Percentiles rank a stretch among this genome's conserved stretches.
These are phyloP conservation scores for Haliaeetus leucogaster DNA, from an alignment of 2,113 vertebrate species.

Conservation along the genomic window DNA sequence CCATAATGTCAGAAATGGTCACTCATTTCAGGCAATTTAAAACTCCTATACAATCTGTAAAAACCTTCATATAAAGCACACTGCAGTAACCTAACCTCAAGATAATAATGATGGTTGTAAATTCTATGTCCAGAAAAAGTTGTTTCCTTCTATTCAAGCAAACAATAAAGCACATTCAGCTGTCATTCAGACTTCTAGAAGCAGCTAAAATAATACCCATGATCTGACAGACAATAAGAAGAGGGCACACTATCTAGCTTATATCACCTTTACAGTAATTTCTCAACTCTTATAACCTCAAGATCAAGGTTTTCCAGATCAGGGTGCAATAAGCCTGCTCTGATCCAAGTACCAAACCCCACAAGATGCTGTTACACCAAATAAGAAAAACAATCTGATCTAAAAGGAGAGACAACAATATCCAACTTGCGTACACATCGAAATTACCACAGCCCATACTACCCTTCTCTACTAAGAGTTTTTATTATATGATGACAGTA, in stretches of 20 bases:
- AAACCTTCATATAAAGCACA: constrained; percentile 18
- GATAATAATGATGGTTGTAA: constrained; percentile 8
- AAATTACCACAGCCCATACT: not conserved
- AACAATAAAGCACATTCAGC: constrained; percentile 23
- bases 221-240: not conserved
- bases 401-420: not conserved
- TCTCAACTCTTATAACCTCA: not conserved
- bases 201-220: not conserved
- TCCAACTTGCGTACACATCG: not conserved
- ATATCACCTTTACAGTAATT: not conserved
- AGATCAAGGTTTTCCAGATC: not conserved
- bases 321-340: not conserved
- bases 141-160: constrained; percentile 37
- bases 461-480: not conserved
- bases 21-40: constrained; percentile 26
- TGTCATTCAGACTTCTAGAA: constrained; percentile 15
- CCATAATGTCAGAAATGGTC: constrained; percentile 18
- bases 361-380: not conserved
- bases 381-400: not conserved
- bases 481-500: not conserved
- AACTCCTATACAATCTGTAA: constrained; percentile 6
- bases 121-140: constrained; percentile 35
- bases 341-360: not conserved
- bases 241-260: not conserved
- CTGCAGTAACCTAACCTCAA: constrained; percentile 13